These are phyloP conservation scores for Tenebrosternarchus preto DNA, from an alignment of 2,113 vertebrate genomes.

Conservation along the genomic window DNA sequence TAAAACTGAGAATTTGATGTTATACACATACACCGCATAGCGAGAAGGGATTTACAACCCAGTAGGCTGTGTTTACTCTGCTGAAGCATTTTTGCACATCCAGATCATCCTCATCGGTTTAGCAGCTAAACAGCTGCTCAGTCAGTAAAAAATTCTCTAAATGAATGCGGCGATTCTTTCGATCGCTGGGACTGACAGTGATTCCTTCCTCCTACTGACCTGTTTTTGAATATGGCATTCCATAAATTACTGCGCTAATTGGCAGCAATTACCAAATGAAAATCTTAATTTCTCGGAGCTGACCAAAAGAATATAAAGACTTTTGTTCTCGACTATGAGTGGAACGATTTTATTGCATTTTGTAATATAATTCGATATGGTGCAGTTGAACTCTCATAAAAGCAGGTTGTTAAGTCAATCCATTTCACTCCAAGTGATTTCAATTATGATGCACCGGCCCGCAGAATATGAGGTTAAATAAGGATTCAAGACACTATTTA, in stretches of 20 bases:
- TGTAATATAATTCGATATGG: slow-evolving; percentile 69
- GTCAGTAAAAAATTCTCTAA: slow-evolving; percentile 68
- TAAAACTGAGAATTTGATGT: too few relatives aligned
- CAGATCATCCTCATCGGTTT: slow-evolving; percentile 60
- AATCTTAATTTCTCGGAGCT: slow-evolving; percentile 62
- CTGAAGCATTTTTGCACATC: neutral
- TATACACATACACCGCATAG: too few relatives aligned
- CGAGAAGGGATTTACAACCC: too few relatives aligned
- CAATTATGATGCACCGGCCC: slow-evolving; percentile 58
- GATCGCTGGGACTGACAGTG: slow-evolving; percentile 41
- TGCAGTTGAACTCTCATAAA: slow-evolving; percentile 54
- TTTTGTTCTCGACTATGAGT: slow-evolving; percentile 62
- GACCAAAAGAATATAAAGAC: slow-evolving; percentile 67
- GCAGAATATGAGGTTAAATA: slow-evolving; percentile 55
- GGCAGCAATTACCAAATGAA: slow-evolving; percentile 65
- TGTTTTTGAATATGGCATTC: slow-evolving; percentile 69
- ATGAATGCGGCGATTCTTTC: slow-evolving; percentile 64
- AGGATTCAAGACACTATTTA: slow-evolving; percentile 48
- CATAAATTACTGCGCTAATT: slow-evolving; percentile 64
- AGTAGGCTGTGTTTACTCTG: neutral
- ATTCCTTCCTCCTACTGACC: slow-evolving; percentile 54
- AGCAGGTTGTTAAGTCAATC: slow-evolving; percentile 51
- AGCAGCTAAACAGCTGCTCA: slow-evolving; percentile 56
- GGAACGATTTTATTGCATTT: slow-evolving; percentile 62
- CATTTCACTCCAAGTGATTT: slow-evolving; percentile 67